phyloP scores from a whole-genome alignment of 2,797 vertebrate genomes.

The Bryconaethiops microstoma region DNA sequence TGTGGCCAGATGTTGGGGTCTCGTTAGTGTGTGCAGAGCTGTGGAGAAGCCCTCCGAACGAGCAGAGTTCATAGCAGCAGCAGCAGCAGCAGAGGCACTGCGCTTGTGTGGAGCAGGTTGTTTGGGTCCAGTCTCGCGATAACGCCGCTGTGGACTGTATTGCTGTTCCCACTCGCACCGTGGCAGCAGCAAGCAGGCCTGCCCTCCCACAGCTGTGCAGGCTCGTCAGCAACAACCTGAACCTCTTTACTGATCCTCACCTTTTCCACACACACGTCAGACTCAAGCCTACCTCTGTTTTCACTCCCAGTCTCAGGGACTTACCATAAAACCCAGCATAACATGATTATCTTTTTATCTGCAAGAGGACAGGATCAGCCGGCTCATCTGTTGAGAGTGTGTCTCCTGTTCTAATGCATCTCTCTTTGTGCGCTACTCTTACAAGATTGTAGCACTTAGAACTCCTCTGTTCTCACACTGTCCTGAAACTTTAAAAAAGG shows the following conservation, averaged over 20 bases:
- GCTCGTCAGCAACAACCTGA: background rate
- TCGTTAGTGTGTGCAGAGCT: conserved; percentile 75
- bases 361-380: too few relatives aligned
- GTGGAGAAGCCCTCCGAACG: conserved; percentile 75
- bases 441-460: too few relatives aligned
- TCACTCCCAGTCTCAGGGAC: background rate
- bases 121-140: conserved; percentile 90
- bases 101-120: conserved; percentile 86
- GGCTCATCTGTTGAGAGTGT: too few relatives aligned
- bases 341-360: too few relatives aligned
- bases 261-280: background rate
- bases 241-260: background rate
- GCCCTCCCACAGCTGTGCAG: conserved; percentile 59
- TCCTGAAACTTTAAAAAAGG: too few relatives aligned
- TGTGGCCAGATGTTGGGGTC: conserved; percentile 81
- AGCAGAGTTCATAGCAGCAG: conserved; percentile 76
- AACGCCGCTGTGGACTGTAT: conserved; percentile 76
- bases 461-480: too few relatives aligned
- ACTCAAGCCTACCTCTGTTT: background rate
- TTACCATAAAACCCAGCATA: background rate
- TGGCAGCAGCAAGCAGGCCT: conserved; percentile 79
- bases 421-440: too few relatives aligned
- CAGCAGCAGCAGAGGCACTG: conserved; percentile 66
- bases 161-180: conserved; percentile 79
- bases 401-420: too few relatives aligned